Evolutionary conservation across 2,797 vertebrate species (phyloP).

Genomic region (Lepilemur ruficaudatus): DNA sequence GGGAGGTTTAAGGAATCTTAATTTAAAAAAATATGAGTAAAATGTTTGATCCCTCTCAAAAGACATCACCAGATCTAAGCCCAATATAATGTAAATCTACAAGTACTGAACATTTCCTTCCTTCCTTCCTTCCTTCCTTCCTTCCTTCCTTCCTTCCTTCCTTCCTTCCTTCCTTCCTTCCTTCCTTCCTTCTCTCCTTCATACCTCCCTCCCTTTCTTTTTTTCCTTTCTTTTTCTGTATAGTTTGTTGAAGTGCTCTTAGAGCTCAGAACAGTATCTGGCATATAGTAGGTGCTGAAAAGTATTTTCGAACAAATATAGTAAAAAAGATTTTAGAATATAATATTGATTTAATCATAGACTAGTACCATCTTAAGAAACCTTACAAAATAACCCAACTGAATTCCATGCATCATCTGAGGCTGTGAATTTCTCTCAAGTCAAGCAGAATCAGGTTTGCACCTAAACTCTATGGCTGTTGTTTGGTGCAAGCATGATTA

Average conservation of each 20-base stretch:
- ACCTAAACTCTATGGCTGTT: neutral
- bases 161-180: too few species aligned
- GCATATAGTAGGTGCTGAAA: neutral
- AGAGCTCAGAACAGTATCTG: neutral
- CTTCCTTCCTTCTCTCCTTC: too few species aligned
- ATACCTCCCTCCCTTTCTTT: neutral
- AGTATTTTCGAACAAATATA: neutral
- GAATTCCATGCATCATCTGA: neutral
- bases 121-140: neutral
- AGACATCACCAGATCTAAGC: constrained; percentile 51
- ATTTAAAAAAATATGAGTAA: constrained; percentile 2
- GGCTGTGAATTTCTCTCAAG: neutral
- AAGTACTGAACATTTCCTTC: neutral
- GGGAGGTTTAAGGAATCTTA: neutral
- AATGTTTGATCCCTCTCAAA: constrained; percentile 53
- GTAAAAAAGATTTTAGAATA: neutral
- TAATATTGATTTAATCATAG: constrained; percentile 16
- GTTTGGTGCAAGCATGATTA: neutral
- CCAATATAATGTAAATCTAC: neutral
- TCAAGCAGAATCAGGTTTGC: neutral
- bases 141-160: neutral
- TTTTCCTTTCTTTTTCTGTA: neutral
- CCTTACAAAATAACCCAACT: neutral
- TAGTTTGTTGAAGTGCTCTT: neutral
- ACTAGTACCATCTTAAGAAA: constrained; percentile 50